A percentile compares a stretch with the other conserved stretches of the same genome.
These are phyloP conservation scores for Eira barbara DNA, from an alignment of 2,113 vertebrate species.

Conservation along the genomic window DNA sequence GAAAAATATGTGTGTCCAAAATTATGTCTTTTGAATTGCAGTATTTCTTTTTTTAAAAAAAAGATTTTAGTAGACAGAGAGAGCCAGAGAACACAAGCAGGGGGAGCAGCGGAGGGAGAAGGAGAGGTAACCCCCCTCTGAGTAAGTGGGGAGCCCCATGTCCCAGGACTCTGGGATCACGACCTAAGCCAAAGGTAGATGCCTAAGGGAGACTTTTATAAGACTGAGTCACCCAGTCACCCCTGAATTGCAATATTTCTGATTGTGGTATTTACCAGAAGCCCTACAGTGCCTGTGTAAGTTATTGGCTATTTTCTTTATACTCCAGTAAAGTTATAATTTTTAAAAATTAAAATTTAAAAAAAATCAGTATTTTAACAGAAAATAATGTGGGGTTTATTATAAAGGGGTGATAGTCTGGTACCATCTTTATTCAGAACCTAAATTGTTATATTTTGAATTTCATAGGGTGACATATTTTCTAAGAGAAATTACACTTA, in stretches of 20 bases:
- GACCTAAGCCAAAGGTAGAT: background rate
- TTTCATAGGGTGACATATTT: background rate
- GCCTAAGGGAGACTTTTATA: background rate
- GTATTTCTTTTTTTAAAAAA: background rate
- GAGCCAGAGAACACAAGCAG: background rate
- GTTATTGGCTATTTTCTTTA: background rate
- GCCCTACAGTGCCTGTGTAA: background rate
- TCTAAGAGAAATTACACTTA: background rate
- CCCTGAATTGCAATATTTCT: background rate
- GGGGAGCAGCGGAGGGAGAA: background rate
- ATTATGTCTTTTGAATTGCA: background rate
- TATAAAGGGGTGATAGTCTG: background rate
- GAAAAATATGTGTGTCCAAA: background rate
- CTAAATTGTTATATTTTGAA: conserved; percentile 7
- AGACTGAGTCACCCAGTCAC: background rate
- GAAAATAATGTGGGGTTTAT: background rate
- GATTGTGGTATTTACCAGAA: background rate
- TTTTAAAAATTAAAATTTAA: background rate
- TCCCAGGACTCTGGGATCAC: background rate
- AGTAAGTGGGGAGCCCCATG: background rate
- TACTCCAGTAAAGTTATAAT: background rate
- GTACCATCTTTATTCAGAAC: background rate
- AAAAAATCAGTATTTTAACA: background rate
- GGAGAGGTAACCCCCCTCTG: background rate
- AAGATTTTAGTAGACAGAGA: background rate